phyloP scores from a whole-genome alignment of 2,797 vertebrate species.

The Leucoraja ocellata region DNA sequence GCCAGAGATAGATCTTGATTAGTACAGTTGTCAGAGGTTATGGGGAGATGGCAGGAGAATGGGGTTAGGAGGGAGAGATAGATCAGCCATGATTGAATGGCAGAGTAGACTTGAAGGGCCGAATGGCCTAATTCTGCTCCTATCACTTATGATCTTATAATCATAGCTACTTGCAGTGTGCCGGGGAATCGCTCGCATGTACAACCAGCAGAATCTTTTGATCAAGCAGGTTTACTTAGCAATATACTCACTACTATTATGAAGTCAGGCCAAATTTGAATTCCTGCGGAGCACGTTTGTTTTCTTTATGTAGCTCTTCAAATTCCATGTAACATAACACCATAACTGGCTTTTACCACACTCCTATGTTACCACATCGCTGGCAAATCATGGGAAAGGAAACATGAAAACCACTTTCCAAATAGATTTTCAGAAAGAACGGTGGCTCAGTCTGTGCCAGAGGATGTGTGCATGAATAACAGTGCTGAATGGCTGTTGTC shows the following conservation, averaged over 20 bases:
- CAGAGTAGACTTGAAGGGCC: too few species aligned
- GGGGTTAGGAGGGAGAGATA: too few species aligned
- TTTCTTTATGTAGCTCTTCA: slow-evolving; percentile 1
- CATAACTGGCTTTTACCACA: neutral
- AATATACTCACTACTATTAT: neutral
- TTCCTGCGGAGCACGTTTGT: neutral
- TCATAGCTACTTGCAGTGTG: neutral
- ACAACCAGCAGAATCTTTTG: neutral
- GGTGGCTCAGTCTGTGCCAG: neutral
- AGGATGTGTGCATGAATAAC: neutral
- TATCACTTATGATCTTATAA: neutral
- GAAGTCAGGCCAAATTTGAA: neutral
- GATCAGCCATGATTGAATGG: too few species aligned
- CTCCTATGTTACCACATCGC: neutral
- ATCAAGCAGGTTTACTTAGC: neutral
- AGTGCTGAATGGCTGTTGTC: neutral
- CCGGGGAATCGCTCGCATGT: neutral
- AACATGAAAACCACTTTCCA: slow-evolving; percentile 2
- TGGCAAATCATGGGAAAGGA: neutral
- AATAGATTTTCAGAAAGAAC: slow-evolving; percentile 13
- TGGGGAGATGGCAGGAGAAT: too few species aligned
- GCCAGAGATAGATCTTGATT: too few species aligned
- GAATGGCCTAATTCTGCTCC: too few species aligned
- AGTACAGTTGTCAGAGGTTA: too few species aligned
- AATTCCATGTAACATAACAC: neutral